Evolutionary conservation across 2,797 vertebrate species (phyloP).

Genomic region (Acanthornis magna): DNA sequence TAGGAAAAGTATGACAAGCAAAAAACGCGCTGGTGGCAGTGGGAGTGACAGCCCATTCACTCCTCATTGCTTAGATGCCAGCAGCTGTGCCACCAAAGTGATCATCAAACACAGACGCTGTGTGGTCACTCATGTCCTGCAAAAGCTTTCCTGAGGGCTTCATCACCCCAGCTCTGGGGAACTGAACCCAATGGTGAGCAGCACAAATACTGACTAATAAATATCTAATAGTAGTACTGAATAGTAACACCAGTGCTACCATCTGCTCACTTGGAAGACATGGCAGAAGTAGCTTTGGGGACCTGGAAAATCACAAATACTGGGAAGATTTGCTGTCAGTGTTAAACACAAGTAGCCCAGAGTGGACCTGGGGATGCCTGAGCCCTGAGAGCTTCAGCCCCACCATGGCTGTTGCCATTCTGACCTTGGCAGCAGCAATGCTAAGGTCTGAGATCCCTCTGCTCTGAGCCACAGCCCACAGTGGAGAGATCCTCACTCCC

Average conservation of each 20-base stretch:
- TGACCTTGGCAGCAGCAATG: not conserved
- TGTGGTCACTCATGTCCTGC: not conserved
- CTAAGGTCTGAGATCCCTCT: not conserved
- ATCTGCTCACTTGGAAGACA: not conserved
- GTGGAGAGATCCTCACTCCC: not conserved
- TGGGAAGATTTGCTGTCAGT: not conserved
- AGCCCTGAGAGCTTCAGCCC: not conserved
- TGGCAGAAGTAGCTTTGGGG: not conserved
- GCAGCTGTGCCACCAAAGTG: not conserved
- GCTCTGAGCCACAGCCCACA: not conserved
- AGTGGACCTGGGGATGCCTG: not conserved
- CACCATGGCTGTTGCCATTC: not conserved
- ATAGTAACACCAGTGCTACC: not conserved
- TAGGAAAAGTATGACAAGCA: not conserved
- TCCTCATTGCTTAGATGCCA: not conserved
- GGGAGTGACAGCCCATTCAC: not conserved
- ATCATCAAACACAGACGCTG: rapidly evolving
- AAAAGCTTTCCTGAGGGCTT: not conserved
- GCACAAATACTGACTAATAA: not conserved
- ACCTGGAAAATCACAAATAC: not conserved
- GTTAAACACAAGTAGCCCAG: rapidly evolving
- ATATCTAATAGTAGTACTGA: not conserved
- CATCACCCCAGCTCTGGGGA: not conserved
- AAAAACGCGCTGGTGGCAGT: not conserved
- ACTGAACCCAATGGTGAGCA: not conserved